These are phyloP conservation scores for Dasysyrphus tricinctus DNA, from an alignment of 2,888 invertebrate species.

Conservation along the genomic window DNA sequence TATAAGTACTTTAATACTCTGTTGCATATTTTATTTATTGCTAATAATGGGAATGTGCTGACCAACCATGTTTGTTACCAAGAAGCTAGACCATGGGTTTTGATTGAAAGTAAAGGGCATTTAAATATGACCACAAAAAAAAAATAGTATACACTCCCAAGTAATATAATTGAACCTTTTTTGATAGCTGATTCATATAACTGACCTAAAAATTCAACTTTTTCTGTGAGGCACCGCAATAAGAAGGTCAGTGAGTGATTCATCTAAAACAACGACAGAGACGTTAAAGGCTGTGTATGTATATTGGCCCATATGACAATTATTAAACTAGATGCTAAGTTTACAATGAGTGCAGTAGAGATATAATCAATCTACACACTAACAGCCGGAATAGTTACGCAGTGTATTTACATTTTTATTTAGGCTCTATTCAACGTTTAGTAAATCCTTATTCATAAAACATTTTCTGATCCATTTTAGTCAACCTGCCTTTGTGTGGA, in stretches of 20 bases:
- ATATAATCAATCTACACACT: too few species aligned
- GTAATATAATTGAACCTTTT: not conserved
- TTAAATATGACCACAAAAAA: not conserved
- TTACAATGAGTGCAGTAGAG: too few species aligned
- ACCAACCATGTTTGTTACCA: not conserved
- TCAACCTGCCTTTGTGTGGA: too few species aligned
- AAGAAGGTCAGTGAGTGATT: not conserved
- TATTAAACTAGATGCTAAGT: too few species aligned
- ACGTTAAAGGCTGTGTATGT: too few species aligned
- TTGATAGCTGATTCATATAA: slow-evolving; percentile 5
- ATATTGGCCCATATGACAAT: too few species aligned
- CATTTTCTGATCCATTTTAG: too few species aligned
- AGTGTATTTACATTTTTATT: too few species aligned
- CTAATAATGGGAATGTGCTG: slow-evolving; percentile 29
- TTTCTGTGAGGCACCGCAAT: not conserved
- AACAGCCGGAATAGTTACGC: too few species aligned
- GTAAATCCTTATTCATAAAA: too few species aligned
- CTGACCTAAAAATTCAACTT: not conserved
- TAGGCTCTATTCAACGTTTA: too few species aligned
- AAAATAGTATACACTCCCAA: not conserved
- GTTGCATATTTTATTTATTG: slow-evolving; percentile 62
- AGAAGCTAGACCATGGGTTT: slow-evolving; percentile 13
- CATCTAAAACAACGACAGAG: too few species aligned
- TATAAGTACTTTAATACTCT: slow-evolving; percentile 31
- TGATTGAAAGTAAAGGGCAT: slow-evolving; percentile 28